Conservation (phyloP, 2,888 invertebrate genomes). For the Acanthoscelides obtectus region DNA sequence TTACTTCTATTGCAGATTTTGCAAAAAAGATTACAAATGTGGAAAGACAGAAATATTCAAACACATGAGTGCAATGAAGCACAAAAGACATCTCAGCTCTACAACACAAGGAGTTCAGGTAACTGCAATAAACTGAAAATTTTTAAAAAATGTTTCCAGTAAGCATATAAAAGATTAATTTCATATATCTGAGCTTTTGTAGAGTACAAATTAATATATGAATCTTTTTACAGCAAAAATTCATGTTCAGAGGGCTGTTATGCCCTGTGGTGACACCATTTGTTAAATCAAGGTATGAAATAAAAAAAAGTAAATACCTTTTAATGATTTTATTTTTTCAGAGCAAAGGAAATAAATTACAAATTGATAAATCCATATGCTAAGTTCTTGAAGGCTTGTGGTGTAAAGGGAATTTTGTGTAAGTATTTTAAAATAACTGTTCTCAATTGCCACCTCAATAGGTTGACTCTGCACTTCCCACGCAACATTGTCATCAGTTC, state of each 20-base stretch:
- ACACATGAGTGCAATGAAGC: conserved; percentile 43
- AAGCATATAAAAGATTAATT: neutral
- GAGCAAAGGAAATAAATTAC: conserved; percentile 32
- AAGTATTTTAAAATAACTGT: conserved; percentile 9
- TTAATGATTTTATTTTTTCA: conserved; percentile 17
- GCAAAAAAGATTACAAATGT: conserved; percentile 43
- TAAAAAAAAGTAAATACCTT: conserved; percentile 1
- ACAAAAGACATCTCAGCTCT: conserved; percentile 31
- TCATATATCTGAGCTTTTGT: no score
- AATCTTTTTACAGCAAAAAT: conserved; percentile 35
- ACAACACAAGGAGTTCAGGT: conserved; percentile 29
- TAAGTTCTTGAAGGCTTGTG: conserved; percentile 56
- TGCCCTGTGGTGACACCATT: conserved; percentile 43
- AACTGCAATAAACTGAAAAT: conserved; percentile 2
- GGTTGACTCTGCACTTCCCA: no score
- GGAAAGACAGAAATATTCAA: conserved; percentile 42
- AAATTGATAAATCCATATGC: conserved; percentile 52
- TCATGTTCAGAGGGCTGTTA: conserved; percentile 39
- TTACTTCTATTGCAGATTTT: conserved; percentile 44
- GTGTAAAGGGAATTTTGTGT: conserved; percentile 51
- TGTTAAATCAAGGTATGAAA: conserved; percentile 29
- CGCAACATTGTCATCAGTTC: no score
- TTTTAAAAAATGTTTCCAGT: neutral
- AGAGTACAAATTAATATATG: neutral
- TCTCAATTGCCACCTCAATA: no score